Evolutionary conservation across 2,113 vertebrate genomes (phyloP), one percentile per base, ranked within the genome.

Genomic region (Zootoca vivipara): DNA sequence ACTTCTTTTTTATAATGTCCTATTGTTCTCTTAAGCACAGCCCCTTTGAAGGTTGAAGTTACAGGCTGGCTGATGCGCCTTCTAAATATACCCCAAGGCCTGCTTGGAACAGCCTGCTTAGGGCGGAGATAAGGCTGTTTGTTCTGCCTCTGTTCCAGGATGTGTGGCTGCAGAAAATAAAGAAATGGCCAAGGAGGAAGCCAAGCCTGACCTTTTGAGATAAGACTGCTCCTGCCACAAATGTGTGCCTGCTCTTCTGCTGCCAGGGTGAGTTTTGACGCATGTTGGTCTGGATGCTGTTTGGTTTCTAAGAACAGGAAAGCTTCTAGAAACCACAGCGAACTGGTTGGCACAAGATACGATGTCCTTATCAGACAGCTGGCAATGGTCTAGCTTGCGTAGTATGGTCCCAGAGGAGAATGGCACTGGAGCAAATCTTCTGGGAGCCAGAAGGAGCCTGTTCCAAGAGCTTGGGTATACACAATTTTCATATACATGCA

Each of bases 51-150:
- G n/a, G 3, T 33, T 26, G 52, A 42, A 7, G 78, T 30, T 9
- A 42, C 72, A 15, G 28, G 65, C 33, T 3, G 28, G 65, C 33
- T 3, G 46, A 40, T 22, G 52, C 2, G 9, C 12, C 8, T 65
- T 83, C 80, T 83, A 88, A 88, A 83, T 88, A 88, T 88, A 83
- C 58, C 52, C 70, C 79, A 64, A 75, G 69, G 67, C 40, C 20
- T 15, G 1, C 28, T 81, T 5, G 28, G 52, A 82, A 67, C 30
- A 15, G 58, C 5, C 16, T 18, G 16, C 58, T 26, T 13, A 5
- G 58, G 15, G 24, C 30, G 58, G 72, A 83, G 87, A 88, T 83
- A 83, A 77, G n/a, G 15, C 58, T 56, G 72, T 88, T 88, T 88
- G 86, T 88, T 83, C 87, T 74, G 58, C 13, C 30, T 28, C 8